These are phyloP conservation scores for Gymnogyps californianus DNA, from an alignment of 2,113 vertebrate species.

Conservation along the genomic window DNA sequence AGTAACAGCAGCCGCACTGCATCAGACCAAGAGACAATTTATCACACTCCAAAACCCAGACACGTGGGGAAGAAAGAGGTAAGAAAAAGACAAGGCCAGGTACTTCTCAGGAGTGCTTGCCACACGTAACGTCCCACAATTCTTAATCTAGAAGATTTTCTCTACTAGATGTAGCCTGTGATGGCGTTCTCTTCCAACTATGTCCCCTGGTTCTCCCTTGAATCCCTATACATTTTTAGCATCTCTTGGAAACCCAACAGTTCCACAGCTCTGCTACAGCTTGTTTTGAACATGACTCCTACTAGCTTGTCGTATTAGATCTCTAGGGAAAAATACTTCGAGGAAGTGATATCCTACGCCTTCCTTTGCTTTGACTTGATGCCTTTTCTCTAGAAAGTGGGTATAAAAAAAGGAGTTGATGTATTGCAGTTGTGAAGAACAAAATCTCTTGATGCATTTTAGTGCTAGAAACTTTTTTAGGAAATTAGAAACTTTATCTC, in stretches of 20 bases:
- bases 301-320: neutral
- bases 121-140: rapidly evolving
- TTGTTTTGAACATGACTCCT: neutral
- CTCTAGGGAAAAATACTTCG: neutral
- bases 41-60: neutral
- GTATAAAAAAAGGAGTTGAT: neutral
- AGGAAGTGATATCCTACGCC: neutral
- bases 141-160: neutral
- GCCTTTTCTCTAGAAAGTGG: neutral
- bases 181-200: neutral
- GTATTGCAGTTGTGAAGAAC: neutral
- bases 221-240: rapidly evolving
- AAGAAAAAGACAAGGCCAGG: neutral
- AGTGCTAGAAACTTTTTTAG: neutral
- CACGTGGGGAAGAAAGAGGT: neutral
- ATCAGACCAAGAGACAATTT: neutral
- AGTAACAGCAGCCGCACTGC: neutral
- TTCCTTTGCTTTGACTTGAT: neutral
- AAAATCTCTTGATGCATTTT: neutral
- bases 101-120: neutral
- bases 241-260: neutral
- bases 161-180: neutral
- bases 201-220: neutral
- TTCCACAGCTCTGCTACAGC: neutral
- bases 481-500: neutral